A percentile compares a stretch with the other conserved stretches of the same genome.
Conservation (phyloP, 2,113 vertebrate genomes). For the Lasiurus cinereus region DNA sequence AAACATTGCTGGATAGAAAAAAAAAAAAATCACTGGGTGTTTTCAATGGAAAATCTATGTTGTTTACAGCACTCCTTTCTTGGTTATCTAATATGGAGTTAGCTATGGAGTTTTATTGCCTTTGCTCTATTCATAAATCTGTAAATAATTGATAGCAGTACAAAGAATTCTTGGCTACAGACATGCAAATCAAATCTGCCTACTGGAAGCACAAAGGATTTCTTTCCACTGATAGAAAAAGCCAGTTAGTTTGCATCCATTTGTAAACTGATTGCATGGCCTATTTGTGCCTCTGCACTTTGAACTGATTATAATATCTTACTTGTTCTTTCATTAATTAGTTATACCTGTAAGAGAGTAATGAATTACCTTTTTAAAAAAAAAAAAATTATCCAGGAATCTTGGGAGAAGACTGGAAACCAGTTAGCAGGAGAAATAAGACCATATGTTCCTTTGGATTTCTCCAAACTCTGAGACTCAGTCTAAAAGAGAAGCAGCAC, state of each 20-base stretch:
- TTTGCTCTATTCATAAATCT: not conserved
- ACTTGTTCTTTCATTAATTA: not conserved
- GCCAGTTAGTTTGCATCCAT: not conserved
- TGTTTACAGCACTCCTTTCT: not conserved
- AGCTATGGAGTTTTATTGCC: not conserved
- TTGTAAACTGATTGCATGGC: not conserved
- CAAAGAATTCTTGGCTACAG: not conserved
- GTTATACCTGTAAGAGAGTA: not conserved
- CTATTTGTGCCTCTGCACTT: slow-evolving; percentile 8
- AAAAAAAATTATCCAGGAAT: not conserved
- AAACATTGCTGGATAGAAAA: not conserved
- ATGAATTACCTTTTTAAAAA: not conserved
- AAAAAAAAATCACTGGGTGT: not conserved
- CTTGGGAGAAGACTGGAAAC: not conserved
- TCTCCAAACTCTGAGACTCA: not conserved
- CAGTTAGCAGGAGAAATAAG: not conserved
- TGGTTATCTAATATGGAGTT: not conserved
- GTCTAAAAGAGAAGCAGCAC: not conserved
- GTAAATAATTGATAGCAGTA: not conserved
- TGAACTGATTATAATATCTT: not conserved
- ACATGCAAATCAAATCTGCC: not conserved
- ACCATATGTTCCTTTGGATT: not conserved
- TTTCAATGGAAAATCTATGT: not conserved
- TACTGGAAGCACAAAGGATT: not conserved
- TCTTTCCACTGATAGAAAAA: not conserved